Evolutionary conservation across 2,888 invertebrate species (phyloP), one percentile per base, ranked within the genome.

Genomic region (Ommatoiulus sabulosus): DNA sequence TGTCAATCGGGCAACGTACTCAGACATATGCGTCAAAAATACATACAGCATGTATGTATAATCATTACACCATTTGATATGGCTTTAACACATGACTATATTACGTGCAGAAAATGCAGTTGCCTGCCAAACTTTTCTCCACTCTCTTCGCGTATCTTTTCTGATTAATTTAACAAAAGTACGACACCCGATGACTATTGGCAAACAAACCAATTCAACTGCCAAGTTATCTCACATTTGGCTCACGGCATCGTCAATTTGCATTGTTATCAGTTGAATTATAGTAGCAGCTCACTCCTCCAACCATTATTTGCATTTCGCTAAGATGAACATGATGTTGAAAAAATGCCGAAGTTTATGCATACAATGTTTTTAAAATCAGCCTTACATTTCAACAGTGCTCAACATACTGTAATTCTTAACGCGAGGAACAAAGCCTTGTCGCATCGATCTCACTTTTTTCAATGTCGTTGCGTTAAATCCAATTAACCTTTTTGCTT

Each of bases 231-330:
- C 20, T 72, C 24, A 8, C 6, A 72, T 72, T 72, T 72, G 72
- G 72, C 72, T 24, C 72, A 24, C 20, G 24, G 20, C 20, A 2
- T 72, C 8, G 0, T 24, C 6, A 72, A 72, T 20, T 72, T 72
- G 24, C 72, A 72, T 72, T 72, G 24, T 72, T 72, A 72, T 72
- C 72, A 72, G n/a, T 72, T 24, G 20, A 63, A 24, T 72, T 24
- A 35, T 35, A 35, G 35, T 35, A 72, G 72, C 8, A 24, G 24
- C 24, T 72, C 24, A 20, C 20, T 3, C 17, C n/a, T 63, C 20
- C 3, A 20, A 20, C 6, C 63, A 7, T 63, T n/a, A n/a, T 63
- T n/a, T 63, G 20, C 4, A 63, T 17, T 63, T n/a, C 63, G 6
- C 24, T 72, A 20, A 24, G 72, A 52, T 15, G 17, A 52, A 52